Evolutionary conservation across 2,888 invertebrate species (phyloP).

Genomic region (Caenorhabditis sp.): DNA sequence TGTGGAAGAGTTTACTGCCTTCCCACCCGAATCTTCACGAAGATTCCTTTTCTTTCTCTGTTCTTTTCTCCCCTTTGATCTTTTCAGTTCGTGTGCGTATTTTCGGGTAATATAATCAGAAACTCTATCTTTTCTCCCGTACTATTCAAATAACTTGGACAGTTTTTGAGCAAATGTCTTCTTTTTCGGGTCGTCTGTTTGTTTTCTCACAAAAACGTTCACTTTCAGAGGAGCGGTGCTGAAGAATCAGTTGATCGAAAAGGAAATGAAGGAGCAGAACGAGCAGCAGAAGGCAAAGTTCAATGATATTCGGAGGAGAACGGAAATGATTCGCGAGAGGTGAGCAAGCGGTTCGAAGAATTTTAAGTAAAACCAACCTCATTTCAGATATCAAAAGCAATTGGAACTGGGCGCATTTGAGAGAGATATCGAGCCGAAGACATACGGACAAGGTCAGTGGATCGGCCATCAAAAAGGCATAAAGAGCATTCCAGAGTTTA

Average conservation of each 20-base stretch:
- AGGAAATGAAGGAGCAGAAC: conserved; percentile 91
- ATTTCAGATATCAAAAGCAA: conserved; percentile 69
- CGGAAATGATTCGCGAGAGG: conserved; percentile 87
- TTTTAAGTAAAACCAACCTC: not conserved
- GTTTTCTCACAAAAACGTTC: not conserved
- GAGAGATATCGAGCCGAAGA: conserved; percentile 67
- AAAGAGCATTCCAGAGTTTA: too few relatives aligned
- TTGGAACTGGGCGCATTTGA: conserved; percentile 52
- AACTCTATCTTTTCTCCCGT: not conserved
- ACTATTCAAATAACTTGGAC: not conserved
- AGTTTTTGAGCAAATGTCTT: too few relatives aligned
- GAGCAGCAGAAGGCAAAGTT: conserved; percentile 89
- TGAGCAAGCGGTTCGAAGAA: conserved; percentile 31
- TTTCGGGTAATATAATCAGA: not conserved
- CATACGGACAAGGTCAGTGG: conserved; percentile 74
- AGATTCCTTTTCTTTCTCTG: conserved; percentile 9
- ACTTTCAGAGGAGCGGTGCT: conserved; percentile 89
- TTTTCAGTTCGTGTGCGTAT: conserved; percentile 31
- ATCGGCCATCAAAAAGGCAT: too few relatives aligned
- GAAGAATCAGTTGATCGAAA: conserved; percentile 91
- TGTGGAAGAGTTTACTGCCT: conserved; percentile 28
- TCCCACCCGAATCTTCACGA: not conserved
- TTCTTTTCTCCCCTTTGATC: not conserved
- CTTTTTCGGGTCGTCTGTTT: not conserved
- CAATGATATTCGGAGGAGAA: conserved; percentile 93